Evolutionary conservation across 2,888 invertebrate genomes (phyloP).

Genomic region (Lampropteryx suffumata): DNA sequence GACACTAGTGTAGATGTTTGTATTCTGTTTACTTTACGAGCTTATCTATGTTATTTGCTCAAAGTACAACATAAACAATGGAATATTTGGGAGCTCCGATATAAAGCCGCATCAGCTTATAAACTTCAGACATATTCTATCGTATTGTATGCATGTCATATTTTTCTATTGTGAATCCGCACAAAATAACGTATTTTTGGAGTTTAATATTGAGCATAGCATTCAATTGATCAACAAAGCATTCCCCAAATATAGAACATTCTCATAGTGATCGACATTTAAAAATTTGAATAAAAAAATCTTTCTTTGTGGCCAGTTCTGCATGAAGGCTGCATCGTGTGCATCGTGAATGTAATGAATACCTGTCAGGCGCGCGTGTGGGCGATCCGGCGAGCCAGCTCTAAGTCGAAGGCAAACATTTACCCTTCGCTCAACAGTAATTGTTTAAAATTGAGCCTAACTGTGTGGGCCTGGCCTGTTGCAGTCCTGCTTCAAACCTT

Average conservation of each 20-base stretch:
- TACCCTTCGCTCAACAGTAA: slow-evolving; percentile 80
- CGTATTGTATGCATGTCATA: slow-evolving; percentile 11
- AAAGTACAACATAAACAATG: too few relatives aligned
- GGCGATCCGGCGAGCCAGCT: slow-evolving; percentile 65
- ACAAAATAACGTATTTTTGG: too few relatives aligned
- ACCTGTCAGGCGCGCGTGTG: slow-evolving; percentile 81
- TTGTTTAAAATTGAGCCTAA: slow-evolving; percentile 83
- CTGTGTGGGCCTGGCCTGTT: slow-evolving; percentile 79
- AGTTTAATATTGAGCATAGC: neutral
- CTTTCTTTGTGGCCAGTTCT: slow-evolving; percentile 38
- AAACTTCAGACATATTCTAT: neutral
- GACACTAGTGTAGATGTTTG: slow-evolving; percentile 13
- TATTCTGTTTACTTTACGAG: slow-evolving; percentile 12
- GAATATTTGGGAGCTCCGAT: too few relatives aligned
- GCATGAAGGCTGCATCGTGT: slow-evolving; percentile 52
- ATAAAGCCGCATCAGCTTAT: too few relatives aligned
- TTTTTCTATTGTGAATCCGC: neutral
- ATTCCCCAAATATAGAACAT: too few relatives aligned
- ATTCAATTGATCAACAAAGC: too few relatives aligned
- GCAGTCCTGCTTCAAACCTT: slow-evolving; percentile 58
- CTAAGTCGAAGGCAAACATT: slow-evolving; percentile 82
- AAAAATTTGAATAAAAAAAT: slow-evolving; percentile 13
- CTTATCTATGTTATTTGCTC: too few relatives aligned
- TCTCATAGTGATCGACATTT: slow-evolving; percentile 15
- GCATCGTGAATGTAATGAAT: slow-evolving; percentile 78